phyloP scores from a whole-genome alignment of 2,113 vertebrate species.

The Orthonyx spaldingii region DNA sequence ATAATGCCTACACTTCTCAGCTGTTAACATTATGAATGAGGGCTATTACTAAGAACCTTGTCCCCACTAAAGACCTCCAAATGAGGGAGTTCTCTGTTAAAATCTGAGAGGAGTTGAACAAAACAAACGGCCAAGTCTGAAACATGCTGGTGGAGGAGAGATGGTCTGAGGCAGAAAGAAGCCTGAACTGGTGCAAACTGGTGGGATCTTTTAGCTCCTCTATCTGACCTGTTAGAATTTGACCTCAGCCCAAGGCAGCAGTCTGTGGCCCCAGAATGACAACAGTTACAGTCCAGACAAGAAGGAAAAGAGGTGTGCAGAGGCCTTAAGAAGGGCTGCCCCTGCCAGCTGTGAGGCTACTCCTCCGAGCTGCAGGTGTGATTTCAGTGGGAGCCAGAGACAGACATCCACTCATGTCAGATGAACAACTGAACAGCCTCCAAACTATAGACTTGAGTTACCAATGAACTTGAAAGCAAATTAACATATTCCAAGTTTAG shows the following conservation, averaged over 20 bases:
- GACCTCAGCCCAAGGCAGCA: background rate
- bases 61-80: background rate
- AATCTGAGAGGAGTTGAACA: background rate
- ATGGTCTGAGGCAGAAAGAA: background rate
- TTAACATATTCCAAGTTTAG: background rate
- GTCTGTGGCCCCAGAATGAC: background rate
- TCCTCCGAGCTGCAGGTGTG: background rate
- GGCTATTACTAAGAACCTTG: background rate
- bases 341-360: fast-evolving
- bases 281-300: background rate
- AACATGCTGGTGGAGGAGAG: background rate
- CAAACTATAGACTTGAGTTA: background rate
- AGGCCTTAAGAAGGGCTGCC: background rate
- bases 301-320: background rate
- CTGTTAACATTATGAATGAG: background rate
- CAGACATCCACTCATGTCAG: background rate
- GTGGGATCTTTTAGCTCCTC: background rate
- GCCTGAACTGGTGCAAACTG: background rate
- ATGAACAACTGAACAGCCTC: background rate
- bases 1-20: background rate
- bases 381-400: background rate
- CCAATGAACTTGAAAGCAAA: background rate
- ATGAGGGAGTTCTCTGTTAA: background rate
- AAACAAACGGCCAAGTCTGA: background rate
- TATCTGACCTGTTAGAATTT: background rate